A percentile compares a stretch with the other conserved stretches of the same genome.
phyloP scores from a whole-genome alignment of 2,113 vertebrate species.

The Bubalus kerabau region DNA sequence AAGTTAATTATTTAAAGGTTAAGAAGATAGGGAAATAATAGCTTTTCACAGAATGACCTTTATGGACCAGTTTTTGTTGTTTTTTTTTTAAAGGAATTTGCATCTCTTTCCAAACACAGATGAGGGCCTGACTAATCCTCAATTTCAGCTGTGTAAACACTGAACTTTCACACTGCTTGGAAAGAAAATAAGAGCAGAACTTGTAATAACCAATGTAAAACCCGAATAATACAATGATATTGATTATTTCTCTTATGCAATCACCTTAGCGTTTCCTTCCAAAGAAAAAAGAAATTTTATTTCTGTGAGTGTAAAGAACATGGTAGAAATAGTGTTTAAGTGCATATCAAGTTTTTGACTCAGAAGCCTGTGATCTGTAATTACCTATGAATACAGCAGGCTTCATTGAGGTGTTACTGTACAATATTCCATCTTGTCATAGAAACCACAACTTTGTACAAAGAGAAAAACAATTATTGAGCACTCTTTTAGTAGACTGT shows the following conservation, averaged over 20 bases:
- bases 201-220: conserved; percentile 57
- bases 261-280: conserved; percentile 46
- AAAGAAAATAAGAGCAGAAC: conserved; percentile 70
- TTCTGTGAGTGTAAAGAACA: neutral
- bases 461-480: neutral
- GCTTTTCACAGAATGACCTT: conserved; percentile 57
- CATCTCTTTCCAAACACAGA: conserved; percentile 72
- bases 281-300: conserved; percentile 33
- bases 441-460: neutral
- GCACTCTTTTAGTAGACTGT: neutral
- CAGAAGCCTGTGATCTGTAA: neutral
- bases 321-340: neutral
- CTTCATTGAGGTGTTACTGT: neutral
- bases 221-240: conserved; percentile 58
- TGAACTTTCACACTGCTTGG: conserved; percentile 55
- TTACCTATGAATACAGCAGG: neutral
- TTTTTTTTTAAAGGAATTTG: conserved; percentile 48
- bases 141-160: conserved; percentile 81
- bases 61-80: conserved; percentile 31
- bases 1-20: conserved; percentile 57
- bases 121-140: conserved; percentile 65
- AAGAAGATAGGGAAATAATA: conserved; percentile 37
- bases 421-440: neutral
- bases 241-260: conserved; percentile 46
- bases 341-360: neutral